Percentiles rank a stretch among this genome's conserved stretches.
These are phyloP conservation scores for Cliona cf. orientalis DNA, from an alignment of 37 sponge, comb jelly and placozoan species.

Conservation along the genomic window DNA sequence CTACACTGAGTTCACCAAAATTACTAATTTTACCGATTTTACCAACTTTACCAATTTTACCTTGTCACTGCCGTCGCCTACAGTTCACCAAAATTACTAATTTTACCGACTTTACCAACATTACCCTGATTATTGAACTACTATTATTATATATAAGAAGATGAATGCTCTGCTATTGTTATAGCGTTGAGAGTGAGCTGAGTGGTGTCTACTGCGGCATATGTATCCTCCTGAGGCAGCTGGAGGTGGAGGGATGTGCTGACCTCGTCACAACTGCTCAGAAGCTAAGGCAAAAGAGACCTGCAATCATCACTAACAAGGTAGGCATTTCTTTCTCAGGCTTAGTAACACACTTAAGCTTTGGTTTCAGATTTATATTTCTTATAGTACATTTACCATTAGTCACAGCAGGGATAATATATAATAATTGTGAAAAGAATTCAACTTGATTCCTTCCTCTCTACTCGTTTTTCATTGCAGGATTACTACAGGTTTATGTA, in stretches of 20 bases:
- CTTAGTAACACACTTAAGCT: background rate
- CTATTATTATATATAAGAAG: too few species aligned
- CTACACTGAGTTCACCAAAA: too few species aligned
- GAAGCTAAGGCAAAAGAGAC: conserved; percentile 60
- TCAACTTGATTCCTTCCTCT: background rate
- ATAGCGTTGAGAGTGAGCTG: conserved; percentile 7
- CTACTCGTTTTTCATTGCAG: background rate
- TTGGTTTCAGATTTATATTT: too few species aligned
- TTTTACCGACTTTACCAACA: too few species aligned
- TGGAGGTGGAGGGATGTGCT: conserved; percentile 71
- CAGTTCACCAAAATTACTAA: too few species aligned
- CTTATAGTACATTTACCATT: too few species aligned
- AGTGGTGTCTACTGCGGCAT: conserved; percentile 57
- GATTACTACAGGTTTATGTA: conserved; percentile 25
- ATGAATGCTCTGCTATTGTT: background rate
- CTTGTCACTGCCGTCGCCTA: too few species aligned
- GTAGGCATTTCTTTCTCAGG: conserved; percentile 35
- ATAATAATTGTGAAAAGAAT: background rate
- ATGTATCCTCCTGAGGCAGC: conserved; percentile 59
- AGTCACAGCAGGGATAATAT: too few species aligned
- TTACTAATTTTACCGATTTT: too few species aligned
- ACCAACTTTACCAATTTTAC: too few species aligned
- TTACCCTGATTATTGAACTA: too few species aligned
- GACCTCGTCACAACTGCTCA: conserved; percentile 79
- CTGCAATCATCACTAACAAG: conserved; percentile 65